phyloP scores from a whole-genome alignment of 2,797 vertebrate species.

The Anniella stebbinsi region DNA sequence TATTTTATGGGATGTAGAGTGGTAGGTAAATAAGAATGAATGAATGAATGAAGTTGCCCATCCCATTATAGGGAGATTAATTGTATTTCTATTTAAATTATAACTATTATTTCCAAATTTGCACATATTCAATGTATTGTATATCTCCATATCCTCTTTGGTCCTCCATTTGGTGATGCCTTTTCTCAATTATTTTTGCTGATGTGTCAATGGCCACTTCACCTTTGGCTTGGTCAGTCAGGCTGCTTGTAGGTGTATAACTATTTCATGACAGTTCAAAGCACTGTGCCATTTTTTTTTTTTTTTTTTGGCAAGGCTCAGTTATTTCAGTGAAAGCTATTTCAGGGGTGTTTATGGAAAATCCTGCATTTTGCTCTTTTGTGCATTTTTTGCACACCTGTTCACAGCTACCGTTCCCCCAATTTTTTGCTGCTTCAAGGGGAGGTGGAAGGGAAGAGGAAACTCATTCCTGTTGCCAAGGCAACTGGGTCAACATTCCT shows the following conservation, averaged over 20 bases:
- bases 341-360: not conserved
- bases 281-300: not conserved
- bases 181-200: not conserved
- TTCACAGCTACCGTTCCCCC: not conserved
- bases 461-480: constrained; percentile 9
- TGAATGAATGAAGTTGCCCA: no score
- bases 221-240: not conserved
- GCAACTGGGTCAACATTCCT: constrained; percentile 10
- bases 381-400: not conserved
- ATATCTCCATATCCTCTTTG: no score
- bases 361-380: not conserved
- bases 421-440: not conserved
- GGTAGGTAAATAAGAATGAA: no score
- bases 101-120: no score
- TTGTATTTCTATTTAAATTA: no score
- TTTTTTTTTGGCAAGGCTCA: not conserved
- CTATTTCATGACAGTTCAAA: not conserved
- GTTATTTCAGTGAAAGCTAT: not conserved
- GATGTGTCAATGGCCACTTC: not conserved
- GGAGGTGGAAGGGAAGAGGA: not conserved
- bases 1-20: no score
- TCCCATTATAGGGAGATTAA: no score
- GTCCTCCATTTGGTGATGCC: no score
- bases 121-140: no score
- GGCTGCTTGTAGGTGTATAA: not conserved